phyloP scores from a whole-genome alignment of 2,113 vertebrate species.

The Arvicanthis niloticus region DNA sequence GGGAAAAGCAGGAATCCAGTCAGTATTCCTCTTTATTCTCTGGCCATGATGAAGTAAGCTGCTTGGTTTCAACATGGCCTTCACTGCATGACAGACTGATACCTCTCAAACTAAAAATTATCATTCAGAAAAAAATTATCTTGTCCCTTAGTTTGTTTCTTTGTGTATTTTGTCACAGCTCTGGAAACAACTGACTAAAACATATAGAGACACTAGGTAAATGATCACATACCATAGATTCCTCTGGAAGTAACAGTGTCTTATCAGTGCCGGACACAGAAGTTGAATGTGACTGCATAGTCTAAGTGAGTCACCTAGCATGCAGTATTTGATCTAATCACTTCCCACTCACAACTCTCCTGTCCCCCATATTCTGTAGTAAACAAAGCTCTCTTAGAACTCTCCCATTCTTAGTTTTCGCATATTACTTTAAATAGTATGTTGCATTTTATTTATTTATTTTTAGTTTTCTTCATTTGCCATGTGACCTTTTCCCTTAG shows the following conservation, averaged over 20 bases:
- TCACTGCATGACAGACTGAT: too few relatives aligned
- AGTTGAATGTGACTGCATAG: background rate
- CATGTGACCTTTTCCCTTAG: background rate
- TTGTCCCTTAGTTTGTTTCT: background rate
- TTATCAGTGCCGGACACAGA: rapidly evolving
- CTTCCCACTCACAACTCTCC: background rate
- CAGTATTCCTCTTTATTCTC: background rate
- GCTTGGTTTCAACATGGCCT: background rate
- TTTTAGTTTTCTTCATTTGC: background rate
- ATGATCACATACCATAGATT: background rate
- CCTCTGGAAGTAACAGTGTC: background rate
- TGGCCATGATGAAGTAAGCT: background rate
- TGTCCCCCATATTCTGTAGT: background rate
- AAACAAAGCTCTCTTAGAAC: background rate
- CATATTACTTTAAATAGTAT: background rate
- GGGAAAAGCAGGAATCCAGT: background rate
- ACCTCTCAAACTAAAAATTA: background rate
- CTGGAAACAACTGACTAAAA: background rate
- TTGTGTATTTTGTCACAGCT: background rate
- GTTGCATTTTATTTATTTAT: background rate
- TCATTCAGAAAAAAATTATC: background rate
- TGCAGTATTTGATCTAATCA: background rate
- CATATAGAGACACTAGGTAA: rapidly evolving
- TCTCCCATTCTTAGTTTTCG: background rate
- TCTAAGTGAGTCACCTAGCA: background rate